phyloP scores from a whole-genome alignment of 30 jellyfish, hydroid and myxozoan genomes.

The Aurelia sp. region DNA sequence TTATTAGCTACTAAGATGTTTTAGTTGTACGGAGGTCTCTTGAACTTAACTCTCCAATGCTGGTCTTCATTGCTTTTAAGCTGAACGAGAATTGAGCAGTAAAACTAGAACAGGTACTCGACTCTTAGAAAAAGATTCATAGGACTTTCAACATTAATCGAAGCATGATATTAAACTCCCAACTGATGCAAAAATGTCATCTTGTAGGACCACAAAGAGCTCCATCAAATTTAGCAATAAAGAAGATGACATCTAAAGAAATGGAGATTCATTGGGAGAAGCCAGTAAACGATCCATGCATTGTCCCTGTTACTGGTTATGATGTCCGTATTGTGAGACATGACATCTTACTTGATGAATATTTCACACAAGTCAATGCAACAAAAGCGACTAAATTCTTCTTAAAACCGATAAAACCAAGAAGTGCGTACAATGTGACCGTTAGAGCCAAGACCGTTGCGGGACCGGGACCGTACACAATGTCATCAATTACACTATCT shows the following conservation, averaged over 20 bases:
- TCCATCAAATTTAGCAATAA: constrained; percentile 64
- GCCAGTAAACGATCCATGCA: constrained; percentile 74
- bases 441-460: constrained; percentile 83
- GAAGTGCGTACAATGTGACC: constrained; percentile 58
- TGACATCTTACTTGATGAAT: not conserved
- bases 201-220: constrained; percentile 84
- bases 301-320: constrained; percentile 68
- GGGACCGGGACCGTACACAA: constrained; percentile 88
- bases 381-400: constrained; percentile 16
- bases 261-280: constrained; percentile 71
- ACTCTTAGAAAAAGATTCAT: too few relatives aligned
- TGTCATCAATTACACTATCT: constrained; percentile 70
- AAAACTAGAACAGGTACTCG: too few relatives aligned
- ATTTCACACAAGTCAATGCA: not conserved
- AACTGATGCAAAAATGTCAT: too few relatives aligned
- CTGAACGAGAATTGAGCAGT: too few relatives aligned
- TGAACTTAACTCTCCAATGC: too few relatives aligned
- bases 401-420: not conserved
- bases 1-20: too few relatives aligned
- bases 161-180: too few relatives aligned
- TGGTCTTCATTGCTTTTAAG: too few relatives aligned
- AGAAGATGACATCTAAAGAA: constrained; percentile 15
- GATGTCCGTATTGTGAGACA: constrained; percentile 67
- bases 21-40: too few relatives aligned
- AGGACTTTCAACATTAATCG: too few relatives aligned